These are phyloP conservation scores for Nasonia oneida DNA, from an alignment of 2,888 invertebrate species.

Conservation along the genomic window DNA sequence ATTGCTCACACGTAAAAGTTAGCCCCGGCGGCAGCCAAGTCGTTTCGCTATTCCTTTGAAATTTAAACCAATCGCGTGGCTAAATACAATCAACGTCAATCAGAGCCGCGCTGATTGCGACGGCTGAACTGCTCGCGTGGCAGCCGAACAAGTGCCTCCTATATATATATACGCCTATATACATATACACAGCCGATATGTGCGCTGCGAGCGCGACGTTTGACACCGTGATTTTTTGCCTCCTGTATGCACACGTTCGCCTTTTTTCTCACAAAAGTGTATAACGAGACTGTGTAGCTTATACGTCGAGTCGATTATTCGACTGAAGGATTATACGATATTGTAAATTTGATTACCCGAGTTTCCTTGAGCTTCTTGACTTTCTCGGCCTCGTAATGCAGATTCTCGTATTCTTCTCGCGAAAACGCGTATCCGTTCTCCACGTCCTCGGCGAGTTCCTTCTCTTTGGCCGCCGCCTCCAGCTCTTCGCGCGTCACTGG, in stretches of 20 bases:
- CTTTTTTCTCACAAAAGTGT: no score
- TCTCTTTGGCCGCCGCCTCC: constrained; percentile 70
- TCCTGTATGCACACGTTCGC: no score
- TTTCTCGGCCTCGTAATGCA: constrained; percentile 84
- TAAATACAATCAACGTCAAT: constrained; percentile 59
- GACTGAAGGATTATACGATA: background rate
- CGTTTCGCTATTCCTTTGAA: constrained; percentile 18
- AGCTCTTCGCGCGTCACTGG: constrained; percentile 67
- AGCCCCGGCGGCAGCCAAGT: background rate
- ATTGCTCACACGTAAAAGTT: no score
- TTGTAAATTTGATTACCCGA: constrained; percentile 79
- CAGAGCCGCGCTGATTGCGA: constrained; percentile 44
- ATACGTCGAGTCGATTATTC: no score
- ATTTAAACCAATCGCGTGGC: constrained; percentile 58
- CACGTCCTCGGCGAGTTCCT: constrained; percentile 80
- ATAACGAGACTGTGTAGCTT: no score
- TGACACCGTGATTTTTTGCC: background rate
- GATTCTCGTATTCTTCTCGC: constrained; percentile 82
- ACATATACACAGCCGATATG: background rate
- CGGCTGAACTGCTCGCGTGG: constrained; percentile 46
- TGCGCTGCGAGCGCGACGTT: background rate
- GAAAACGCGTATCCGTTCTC: constrained; percentile 82
- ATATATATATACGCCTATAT: background rate
- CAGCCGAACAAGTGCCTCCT: background rate
- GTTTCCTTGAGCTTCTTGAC: constrained; percentile 82